These are phyloP conservation scores for Hormaphis cornu DNA, from an alignment of 1,140 invertebrate genomes.

Conservation along the genomic window DNA sequence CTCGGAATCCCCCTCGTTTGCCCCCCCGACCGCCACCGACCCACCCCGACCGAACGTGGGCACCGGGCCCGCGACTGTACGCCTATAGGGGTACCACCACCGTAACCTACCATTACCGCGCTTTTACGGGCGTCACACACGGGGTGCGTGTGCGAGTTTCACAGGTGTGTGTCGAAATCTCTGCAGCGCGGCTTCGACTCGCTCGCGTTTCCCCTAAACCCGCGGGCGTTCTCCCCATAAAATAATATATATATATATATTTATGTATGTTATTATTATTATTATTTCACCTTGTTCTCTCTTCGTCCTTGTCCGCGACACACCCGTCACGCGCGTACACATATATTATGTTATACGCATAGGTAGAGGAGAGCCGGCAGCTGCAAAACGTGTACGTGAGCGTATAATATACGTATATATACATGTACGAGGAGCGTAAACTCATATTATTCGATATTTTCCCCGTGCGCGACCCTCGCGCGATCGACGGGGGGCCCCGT, in stretches of 20 bases:
- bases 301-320: background rate
- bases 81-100: background rate
- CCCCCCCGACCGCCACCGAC: background rate
- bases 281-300: background rate
- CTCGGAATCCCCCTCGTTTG: background rate
- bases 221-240: background rate
- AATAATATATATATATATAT: background rate
- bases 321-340: background rate
- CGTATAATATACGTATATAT: background rate
- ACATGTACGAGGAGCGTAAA: too few species aligned
- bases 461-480: too few species aligned
- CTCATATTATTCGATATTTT: too few species aligned
- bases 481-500: background rate
- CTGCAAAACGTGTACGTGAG: conserved; percentile 1
- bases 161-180: conserved; percentile 33
- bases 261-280: background rate
- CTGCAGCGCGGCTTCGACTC: background rate
- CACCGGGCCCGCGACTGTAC: background rate
- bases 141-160: conserved; percentile 19
- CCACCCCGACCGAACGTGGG: background rate
- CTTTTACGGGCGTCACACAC: too few species aligned
- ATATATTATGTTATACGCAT: too few species aligned
- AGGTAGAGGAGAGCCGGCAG: background rate
- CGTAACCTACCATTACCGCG: too few species aligned
- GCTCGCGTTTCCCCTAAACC: background rate